These are phyloP conservation scores for Indri indri DNA, from an alignment of 2,113 vertebrate species.

Conservation along the genomic window DNA sequence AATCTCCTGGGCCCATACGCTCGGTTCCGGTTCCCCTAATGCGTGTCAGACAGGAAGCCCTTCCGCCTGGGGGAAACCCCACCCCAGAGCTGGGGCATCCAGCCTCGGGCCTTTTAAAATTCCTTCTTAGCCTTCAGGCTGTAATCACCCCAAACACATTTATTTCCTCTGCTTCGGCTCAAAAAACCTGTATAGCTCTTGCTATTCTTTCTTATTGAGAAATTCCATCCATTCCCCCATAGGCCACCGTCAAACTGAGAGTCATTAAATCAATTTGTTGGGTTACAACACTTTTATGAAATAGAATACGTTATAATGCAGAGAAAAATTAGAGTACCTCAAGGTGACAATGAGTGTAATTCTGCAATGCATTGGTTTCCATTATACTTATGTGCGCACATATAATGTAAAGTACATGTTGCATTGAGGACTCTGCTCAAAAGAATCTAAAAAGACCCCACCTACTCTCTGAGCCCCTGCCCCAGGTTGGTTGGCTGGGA, in stretches of 20 bases:
- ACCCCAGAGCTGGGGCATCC: background rate
- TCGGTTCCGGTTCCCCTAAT: background rate
- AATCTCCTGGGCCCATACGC: background rate
- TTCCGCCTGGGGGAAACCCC: background rate
- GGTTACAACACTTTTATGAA: background rate
- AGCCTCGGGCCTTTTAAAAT: background rate
- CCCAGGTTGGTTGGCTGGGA: background rate
- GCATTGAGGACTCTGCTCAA: background rate
- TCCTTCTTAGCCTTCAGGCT: constrained; percentile 6
- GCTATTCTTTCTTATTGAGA: background rate
- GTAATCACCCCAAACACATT: background rate
- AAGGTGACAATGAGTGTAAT: background rate
- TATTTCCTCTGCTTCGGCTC: background rate
- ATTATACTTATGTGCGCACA: background rate
- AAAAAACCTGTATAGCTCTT: background rate
- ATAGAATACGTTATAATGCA: background rate
- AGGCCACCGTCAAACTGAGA: background rate
- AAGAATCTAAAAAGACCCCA: background rate
- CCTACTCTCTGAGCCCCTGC: background rate
- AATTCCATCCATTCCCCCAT: background rate
- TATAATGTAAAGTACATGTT: background rate
- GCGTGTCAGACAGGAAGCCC: background rate
- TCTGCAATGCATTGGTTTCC: background rate
- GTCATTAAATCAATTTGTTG: background rate
- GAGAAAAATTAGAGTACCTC: background rate